Evolutionary conservation across 2,113 vertebrate genomes (phyloP).

Genomic region (Trichechus manatus): DNA sequence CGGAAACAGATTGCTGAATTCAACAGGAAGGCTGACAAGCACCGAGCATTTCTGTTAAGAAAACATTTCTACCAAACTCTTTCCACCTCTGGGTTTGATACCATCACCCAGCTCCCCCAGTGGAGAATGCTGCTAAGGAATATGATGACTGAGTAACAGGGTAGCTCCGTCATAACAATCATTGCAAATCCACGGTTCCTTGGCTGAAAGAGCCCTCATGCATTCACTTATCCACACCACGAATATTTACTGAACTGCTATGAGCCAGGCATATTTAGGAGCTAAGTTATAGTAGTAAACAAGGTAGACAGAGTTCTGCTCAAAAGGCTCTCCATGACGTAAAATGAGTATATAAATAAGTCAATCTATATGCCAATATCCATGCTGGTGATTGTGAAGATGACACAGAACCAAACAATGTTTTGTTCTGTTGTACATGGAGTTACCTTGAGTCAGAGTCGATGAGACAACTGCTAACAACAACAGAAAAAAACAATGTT

Average conservation of each 20-base stretch:
- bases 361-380: background rate
- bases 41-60: slow-evolving; percentile 78
- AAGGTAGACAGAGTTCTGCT: background rate
- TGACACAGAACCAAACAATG: background rate
- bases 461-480: background rate
- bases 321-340: background rate
- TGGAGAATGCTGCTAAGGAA: slow-evolving; percentile 60
- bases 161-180: background rate
- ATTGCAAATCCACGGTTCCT: background rate
- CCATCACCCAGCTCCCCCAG: slow-evolving; percentile 67
- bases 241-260: background rate
- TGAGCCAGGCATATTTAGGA: background rate
- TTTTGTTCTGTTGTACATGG: background rate
- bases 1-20: slow-evolving; percentile 84
- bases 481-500: background rate
- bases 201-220: background rate
- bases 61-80: slow-evolving; percentile 73
- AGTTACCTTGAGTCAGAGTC: background rate
- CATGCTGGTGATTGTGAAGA: background rate
- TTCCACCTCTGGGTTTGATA: slow-evolving; percentile 70
- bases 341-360: background rate
- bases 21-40: slow-evolving; percentile 66
- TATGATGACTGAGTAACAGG: background rate
- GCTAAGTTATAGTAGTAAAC: background rate
- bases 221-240: background rate